Percentiles rank a stretch among this genome's conserved stretches.
phyloP scores from a whole-genome alignment of 1,140 invertebrate genomes.

The Lepidurus couesii region DNA sequence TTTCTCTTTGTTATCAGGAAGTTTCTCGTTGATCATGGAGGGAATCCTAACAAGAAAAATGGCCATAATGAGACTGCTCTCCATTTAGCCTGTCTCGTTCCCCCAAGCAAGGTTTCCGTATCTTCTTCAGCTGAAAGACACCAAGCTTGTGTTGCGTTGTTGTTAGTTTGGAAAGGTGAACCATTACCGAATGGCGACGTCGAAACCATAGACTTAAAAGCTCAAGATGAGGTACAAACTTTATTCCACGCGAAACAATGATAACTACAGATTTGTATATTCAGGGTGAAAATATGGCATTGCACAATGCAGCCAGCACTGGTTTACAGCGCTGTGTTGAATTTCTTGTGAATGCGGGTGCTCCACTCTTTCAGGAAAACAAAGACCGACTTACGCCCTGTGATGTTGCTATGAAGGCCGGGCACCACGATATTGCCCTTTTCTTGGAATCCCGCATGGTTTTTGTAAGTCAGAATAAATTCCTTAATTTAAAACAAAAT shows the following conservation, averaged over 20 bases:
- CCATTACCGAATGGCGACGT: constrained; percentile 50
- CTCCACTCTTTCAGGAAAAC: constrained; percentile 60
- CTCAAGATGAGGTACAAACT: constrained; percentile 54
- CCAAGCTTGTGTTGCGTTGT: constrained; percentile 55
- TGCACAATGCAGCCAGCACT: constrained; percentile 59
- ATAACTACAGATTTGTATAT: constrained; percentile 38
- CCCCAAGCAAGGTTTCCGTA: constrained; percentile 43
- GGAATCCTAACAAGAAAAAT: constrained; percentile 66
- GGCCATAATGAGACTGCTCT: constrained; percentile 57
- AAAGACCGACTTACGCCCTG: constrained; percentile 57
- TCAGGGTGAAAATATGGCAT: constrained; percentile 60
- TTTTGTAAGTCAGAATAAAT: constrained; percentile 52
- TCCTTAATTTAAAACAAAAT: not conserved
- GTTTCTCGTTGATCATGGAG: constrained; percentile 59
- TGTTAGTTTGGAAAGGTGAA: constrained; percentile 56
- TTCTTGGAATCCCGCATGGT: constrained; percentile 64
- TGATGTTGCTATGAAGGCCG: constrained; percentile 56
- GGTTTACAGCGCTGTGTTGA: constrained; percentile 61
- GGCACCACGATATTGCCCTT: constrained; percentile 57
- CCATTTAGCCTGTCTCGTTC: constrained; percentile 57
- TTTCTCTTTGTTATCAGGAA: constrained; percentile 48
- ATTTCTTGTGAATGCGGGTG: constrained; percentile 54
- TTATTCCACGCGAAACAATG: not conserved
- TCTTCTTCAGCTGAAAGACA: constrained; percentile 54
- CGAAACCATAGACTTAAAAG: constrained; percentile 55